Base-by-base conservation (phyloP, 2,113 vertebrate species). In the Lethenteron camtschaticum region DNA sequence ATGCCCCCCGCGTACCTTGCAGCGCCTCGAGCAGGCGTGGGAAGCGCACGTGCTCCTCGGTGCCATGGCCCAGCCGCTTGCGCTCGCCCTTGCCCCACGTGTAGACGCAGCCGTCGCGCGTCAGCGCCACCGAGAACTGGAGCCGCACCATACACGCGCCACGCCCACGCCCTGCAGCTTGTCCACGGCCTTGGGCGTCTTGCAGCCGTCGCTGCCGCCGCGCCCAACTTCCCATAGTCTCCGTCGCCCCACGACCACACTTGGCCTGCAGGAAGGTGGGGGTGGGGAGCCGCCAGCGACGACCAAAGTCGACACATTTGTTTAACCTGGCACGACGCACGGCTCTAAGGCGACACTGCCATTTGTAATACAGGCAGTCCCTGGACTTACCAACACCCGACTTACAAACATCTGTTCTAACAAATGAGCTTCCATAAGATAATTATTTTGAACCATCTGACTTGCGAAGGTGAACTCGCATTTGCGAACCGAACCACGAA, bases 211-310 rank as follows among this genome's bases (percentile, higher is more conserved):
- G 14, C 94, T 99, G 73, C 94, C 94, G 41, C 94, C 92, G 74
- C 94, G 80, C 73, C 94, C 74, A 97, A 75, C 74, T 97, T 97
- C 56, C 94, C 94, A 58, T 96, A 97, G 76, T 96, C 92, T 3
- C 94, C 94, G 57, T 99, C 92, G 10, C 94, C 92, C 94, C 94
- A 99, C 11, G 94, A 99, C 94, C 94, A 99, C 3, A 99, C 90
- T 72, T 96, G 92, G 71, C 94, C 94, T 99, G 71, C 9, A 79
- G 71, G 70, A 55, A 73, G 24, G 24, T 24, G 24, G 3, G 24
- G 24, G 24, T 41, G 24, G 41, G 41, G 41, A 41, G 41, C 41
- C 41, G 41, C 4, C 4, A 41, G 41, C 41, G 41, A 41, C 41
- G 41, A 41, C 41, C 41, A 41, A 41, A 41, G 5, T 41, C 41